Evolutionary conservation across 2,797 vertebrate species (phyloP), one percentile per base, ranked within the genome.

Genomic region (Borostomias antarcticus): DNA sequence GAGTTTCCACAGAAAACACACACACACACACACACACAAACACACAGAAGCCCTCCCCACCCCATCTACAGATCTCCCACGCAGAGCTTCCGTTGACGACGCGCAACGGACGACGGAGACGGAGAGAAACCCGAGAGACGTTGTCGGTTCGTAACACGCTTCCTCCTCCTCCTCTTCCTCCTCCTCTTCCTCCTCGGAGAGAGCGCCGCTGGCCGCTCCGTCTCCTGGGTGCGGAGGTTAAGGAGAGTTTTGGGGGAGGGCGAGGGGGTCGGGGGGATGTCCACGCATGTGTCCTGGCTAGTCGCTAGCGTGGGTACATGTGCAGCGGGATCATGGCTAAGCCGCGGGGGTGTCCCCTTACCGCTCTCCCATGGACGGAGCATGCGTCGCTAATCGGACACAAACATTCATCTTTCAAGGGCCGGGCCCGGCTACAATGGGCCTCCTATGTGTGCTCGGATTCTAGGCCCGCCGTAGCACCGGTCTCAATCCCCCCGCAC

Each of bases 391-490:
- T 91, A 89, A 91, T 91, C 77, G 74, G 59, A 81, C 81, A 80
- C 72, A 84, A 91, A 89, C 88, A 90, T 89, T 82, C 85, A 85
- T 90, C 86, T 86, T 89, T 82, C n/a, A n/a, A n/a, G n/a, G n/a
- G n/a, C n/a, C n/a, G n/a, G 30, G 68, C 51, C 51, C 23, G 1
- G 64, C 68, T 72, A 88, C 85, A 85, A 78, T 68, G 78, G 82
- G 79, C 74, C 85, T 89, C 81, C 80, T 84, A 70, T 87, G 88
- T 79, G 57, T 17, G 5, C 71, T 76, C 73, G 74, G 77, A 82
- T 75, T 76, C 68, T 81, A 79, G 19, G 63, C 75, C 67, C 15
- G 5, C 35, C 35, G 9, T 40, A 10, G 35, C 9, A 11, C n/a
- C n/a, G n/a, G n/a, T n/a, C n/a, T n/a, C n/a, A n/a, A n/a, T n/a